phyloP scores from a whole-genome alignment of 2,888 invertebrate species.

The Nebria brevicollis region DNA sequence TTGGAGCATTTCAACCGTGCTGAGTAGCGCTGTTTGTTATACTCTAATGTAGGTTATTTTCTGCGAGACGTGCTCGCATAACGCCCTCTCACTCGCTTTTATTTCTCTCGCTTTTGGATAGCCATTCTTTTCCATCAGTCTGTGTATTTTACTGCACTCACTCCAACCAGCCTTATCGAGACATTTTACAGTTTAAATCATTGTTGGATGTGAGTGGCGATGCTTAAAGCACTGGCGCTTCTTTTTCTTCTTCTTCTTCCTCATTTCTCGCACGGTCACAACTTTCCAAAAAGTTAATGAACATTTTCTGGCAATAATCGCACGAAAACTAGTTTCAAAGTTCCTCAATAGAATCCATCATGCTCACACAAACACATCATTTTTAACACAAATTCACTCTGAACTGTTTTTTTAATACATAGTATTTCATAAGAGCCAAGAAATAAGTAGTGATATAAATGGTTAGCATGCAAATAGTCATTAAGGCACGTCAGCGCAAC shows the following conservation, averaged over 20 bases:
- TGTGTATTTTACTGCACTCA: constrained; percentile 33
- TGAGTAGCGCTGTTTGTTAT: constrained; percentile 56
- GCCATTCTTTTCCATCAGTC: neutral
- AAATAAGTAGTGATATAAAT: neutral
- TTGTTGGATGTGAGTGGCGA: constrained; percentile 45
- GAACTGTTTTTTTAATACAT: too few species aligned
- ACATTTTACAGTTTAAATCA: constrained; percentile 52
- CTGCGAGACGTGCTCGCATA: constrained; percentile 41
- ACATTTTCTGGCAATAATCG: constrained; percentile 39
- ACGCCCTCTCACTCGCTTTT: constrained; percentile 16
- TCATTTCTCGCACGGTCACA: neutral
- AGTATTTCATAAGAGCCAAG: too few species aligned
- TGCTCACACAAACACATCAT: neutral
- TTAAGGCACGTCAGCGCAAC: constrained; percentile 22
- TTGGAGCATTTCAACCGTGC: constrained; percentile 55
- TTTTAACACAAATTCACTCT: too few species aligned
- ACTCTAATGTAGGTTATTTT: constrained; percentile 57
- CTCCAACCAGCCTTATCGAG: constrained; percentile 49
- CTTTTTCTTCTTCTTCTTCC: too few species aligned
- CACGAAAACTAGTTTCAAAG: constrained; percentile 30
- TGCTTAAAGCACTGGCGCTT: too few species aligned
- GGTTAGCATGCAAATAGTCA: constrained; percentile 17
- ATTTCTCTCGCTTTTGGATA: constrained; percentile 5
- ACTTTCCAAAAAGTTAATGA: constrained; percentile 34
- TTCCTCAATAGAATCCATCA: constrained; percentile 32